Base-by-base conservation (phyloP, 2,113 vertebrate genomes). In the Rattus rattus region DNA sequence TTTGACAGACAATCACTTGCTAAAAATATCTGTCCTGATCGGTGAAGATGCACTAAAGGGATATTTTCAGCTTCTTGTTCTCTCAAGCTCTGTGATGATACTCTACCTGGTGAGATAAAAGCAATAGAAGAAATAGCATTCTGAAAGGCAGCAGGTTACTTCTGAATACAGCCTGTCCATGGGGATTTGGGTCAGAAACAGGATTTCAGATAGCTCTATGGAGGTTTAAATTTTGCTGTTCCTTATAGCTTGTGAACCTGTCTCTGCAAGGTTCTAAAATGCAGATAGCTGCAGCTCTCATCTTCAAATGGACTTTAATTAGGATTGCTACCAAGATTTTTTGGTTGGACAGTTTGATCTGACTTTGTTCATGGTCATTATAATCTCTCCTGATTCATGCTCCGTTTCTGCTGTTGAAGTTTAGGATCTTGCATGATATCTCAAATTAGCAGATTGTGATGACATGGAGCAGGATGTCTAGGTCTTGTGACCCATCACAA, bases 91-190 rank as follows among this genome's bases (percentile, higher is more conserved):
- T 96, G 61, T 94, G 95, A 97, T 97, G 93, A 80, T 81, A 87
- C 89, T 94, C 80, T 94, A 91, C 95, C 95, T 59, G 54, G 94
- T 93, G 95, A 97, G 94, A 90, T 97, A 79, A 98, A 97, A 97
- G 96, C 85, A 91, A 88, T 33, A 86, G 67, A 97, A 97, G 85
- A 87, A 93, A 93, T 43, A 94, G 72, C 94, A 76, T 88, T 96
- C 90, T 94, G 86, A 70, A 95, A 92, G 94, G 80, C 69, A 92
- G 81, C 54, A 61, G 88, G 76, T 90, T 95, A 70, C 91, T 65
- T 49, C 3, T 26, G 79, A 59, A 72, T 52, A 81, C 33, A 73
- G 79, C 61, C 59, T 83, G 33, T 63, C 79, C n/a, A 6, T 86
- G 80, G 47, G 80, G 75, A 91, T 92, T 81, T 93, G 83, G 88